Evolutionary conservation across 2,797 vertebrate genomes (phyloP).

Genomic region (Tiaroga cobitis): DNA sequence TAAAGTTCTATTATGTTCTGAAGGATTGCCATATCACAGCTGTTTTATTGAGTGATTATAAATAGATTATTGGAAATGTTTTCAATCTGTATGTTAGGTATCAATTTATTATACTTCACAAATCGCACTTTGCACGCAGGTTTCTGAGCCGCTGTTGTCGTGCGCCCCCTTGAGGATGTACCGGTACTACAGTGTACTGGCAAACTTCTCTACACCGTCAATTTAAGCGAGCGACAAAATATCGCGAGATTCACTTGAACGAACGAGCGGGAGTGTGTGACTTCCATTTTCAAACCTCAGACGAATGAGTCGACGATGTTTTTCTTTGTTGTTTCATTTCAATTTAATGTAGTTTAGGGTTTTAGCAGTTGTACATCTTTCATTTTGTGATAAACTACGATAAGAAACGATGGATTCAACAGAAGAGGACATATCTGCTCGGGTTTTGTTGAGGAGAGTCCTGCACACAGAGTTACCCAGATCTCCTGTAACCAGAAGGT

Average conservation of each 20-base stretch:
- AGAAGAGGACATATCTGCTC: conserved; percentile 54
- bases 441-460: conserved; percentile 53
- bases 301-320: neutral
- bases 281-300: neutral
- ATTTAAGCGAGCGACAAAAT: neutral
- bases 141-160: no score
- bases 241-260: conserved; percentile 30
- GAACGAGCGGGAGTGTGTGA: neutral
- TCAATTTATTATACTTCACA: neutral
- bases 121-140: neutral
- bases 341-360: neutral
- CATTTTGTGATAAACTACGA: neutral
- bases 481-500: conserved; percentile 58
- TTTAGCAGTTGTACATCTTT: neutral
- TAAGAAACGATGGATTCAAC: conserved; percentile 35
- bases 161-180: neutral
- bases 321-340: neutral
- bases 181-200: neutral
- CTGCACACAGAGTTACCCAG: conserved; percentile 44
- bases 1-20: neutral
- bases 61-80: neutral
- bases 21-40: neutral
- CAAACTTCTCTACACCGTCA: neutral
- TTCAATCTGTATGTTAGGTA: no score
- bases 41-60: neutral